Percentiles rank a stretch among this genome's conserved stretches.
Conservation (phyloP, 2,888 invertebrate genomes). For the Acrobasis repandana region DNA sequence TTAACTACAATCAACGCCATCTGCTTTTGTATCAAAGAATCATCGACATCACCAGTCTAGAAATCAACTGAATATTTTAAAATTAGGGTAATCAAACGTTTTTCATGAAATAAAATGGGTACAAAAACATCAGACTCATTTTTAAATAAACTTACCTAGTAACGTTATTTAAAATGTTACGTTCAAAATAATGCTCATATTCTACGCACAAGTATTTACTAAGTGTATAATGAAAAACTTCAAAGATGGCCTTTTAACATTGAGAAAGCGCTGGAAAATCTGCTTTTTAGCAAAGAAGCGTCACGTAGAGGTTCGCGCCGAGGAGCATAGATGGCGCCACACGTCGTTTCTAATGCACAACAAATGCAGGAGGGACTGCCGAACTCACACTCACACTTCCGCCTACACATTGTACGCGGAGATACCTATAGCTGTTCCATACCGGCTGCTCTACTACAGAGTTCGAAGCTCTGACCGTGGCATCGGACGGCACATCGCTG, state of each 20-base stretch:
- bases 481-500: conserved; percentile 21
- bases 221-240: no score
- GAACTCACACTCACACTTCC: conserved; percentile 25
- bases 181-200: no score
- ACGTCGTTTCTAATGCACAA: conserved; percentile 13
- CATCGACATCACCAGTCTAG: no score
- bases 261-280: neutral
- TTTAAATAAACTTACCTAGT: no score
- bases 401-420: conserved; percentile 24
- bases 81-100: no score
- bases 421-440: conserved; percentile 1
- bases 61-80: no score
- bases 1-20: no score
- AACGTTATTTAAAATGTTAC: no score
- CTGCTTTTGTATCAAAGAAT: no score
- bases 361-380: conserved; percentile 11
- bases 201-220: neutral
- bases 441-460: conserved; percentile 23
- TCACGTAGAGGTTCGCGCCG: neutral
- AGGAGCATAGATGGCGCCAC: conserved; percentile 14
- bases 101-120: no score
- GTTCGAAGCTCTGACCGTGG: conserved; percentile 25
- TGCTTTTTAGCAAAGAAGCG: neutral
- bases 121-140: no score
- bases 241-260: neutral